Base-by-base conservation (phyloP, 2,888 invertebrate genomes). In the Cryptocheilus praepositus region DNA sequence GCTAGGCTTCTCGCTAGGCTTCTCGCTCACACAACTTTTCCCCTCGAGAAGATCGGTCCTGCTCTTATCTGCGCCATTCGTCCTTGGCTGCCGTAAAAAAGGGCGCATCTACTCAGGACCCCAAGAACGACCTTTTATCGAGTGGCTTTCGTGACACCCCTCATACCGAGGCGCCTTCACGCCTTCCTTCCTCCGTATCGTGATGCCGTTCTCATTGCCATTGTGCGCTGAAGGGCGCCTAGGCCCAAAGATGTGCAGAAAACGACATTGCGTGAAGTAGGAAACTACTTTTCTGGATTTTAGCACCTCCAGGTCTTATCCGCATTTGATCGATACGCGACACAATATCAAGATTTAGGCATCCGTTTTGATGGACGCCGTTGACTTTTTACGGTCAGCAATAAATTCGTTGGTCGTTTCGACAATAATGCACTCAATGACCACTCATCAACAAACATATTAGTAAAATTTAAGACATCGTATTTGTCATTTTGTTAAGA, bases 31-130 rank as follows among this genome's bases (percentile, higher is more conserved):
- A 18, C 16, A 11, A 43, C 15, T 18, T 52, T n/a, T 13, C 19
- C 52, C 22, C 18, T 36, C 1, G 46, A 49, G 45, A 51, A 57
- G 18, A 18, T 51, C 61, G 57, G 61, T 22, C 64, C 21, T 36
- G 64, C 43, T 66, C 75, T 77, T 80, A 79, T 79, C 79, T 72
- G 59, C 63, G 60, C 67, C 70, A 66, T 79, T 71, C 76, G 73
- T 64, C 71, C 69, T 75, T 72, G 73, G 70, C 67, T 73, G 53
- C 67, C 61, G 58, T 72, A 71, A 73, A 74, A 76, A 70, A 68
- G 64, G 69, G 67, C 74, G 72, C 72, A 79, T 67, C 68, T 65
- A 73, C 69, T 75, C 67, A 36, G 59, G 70, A 80, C 61, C 70
- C 69, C 22, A 15, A 57, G 18, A 79, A 77, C 67, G 73, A 77